Base-by-base conservation (phyloP, 2,888 invertebrate species). In the Melitaea athalia region DNA sequence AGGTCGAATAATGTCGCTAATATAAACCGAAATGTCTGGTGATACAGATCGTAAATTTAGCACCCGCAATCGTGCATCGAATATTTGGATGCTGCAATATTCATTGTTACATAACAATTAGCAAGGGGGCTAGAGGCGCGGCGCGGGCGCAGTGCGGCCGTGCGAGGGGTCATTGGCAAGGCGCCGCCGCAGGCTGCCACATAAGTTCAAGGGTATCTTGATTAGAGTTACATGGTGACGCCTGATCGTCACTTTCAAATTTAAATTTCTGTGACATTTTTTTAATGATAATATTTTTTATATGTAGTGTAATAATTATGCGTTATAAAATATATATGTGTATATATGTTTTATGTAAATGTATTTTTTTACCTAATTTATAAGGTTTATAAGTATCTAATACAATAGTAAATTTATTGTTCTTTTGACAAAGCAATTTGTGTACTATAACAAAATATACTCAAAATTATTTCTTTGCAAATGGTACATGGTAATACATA, bases 91-190 rank as follows among this genome's bases (percentile, higher is more conserved):
- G 81, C 79, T 80, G 80, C 79, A 83, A 78, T 85, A 86, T 79
- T 84, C 84, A 83, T 84, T 85, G 87, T 92, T 91, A 92, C 89
- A 88, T 91, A 91, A 91, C 88, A 91, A 91, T 91, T 90, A 91
- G 89, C 87, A 81, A 84, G 80, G 77, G 31, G 59, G 60, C 60
- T 47, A 47, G 81, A 80, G 82, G 77, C 75, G 76, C 68, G 63
- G 68, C 67, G 72, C 65, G 70, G 72, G 70, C 70, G 76, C 74
- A 84, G 81, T 77, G 81, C 93, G 93, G 93, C 93, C 93, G 93
- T 88, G 89, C 88, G 88, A 89, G 92, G 92, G 94, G 94, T 94
- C 94, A 94, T 93, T 93, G 93, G 92, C 93, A 92, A 93, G 86
- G 90, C 91, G 93, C 68, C 91, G 89, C 89, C 91, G 89, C 89